Conservation (phyloP, 2,888 invertebrate genomes). For the Rhopalosiphum nymphaeae region DNA sequence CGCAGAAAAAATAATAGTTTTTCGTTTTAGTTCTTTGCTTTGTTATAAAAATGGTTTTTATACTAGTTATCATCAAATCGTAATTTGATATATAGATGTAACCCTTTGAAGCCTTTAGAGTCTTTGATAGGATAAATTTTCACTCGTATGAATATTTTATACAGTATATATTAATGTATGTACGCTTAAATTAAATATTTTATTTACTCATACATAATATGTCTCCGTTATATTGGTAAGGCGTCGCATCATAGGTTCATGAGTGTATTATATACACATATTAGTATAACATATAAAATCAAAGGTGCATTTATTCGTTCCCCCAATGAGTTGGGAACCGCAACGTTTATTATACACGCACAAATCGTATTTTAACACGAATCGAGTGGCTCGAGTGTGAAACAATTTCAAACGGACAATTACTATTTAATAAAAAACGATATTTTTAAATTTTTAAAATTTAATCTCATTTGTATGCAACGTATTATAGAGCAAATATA, state of each 20-base stretch:
- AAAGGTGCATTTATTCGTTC: neutral
- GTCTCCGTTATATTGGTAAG: neutral
- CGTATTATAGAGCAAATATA: neutral
- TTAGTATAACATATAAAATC: neutral
- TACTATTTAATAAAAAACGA: neutral
- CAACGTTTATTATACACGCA: neutral
- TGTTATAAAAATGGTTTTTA: neutral
- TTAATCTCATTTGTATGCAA: neutral
- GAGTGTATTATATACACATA: neutral
- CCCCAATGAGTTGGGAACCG: neutral
- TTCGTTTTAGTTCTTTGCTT: neutral
- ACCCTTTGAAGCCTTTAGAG: neutral
- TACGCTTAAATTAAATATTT: neutral
- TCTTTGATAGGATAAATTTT: neutral
- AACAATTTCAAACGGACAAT: neutral
- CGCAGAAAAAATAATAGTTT: neutral
- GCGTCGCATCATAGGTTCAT: neutral
- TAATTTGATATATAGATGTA: neutral
- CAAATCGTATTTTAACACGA: neutral
- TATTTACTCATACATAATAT: neutral
- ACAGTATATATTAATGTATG: neutral
- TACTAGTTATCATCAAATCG: neutral
- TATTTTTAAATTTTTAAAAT: conserved; percentile 30
- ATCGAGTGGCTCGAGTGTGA: neutral
- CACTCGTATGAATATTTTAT: neutral